Conservation (phyloP, 2,113 vertebrate species). For the Lichenostomus cassidix region DNA sequence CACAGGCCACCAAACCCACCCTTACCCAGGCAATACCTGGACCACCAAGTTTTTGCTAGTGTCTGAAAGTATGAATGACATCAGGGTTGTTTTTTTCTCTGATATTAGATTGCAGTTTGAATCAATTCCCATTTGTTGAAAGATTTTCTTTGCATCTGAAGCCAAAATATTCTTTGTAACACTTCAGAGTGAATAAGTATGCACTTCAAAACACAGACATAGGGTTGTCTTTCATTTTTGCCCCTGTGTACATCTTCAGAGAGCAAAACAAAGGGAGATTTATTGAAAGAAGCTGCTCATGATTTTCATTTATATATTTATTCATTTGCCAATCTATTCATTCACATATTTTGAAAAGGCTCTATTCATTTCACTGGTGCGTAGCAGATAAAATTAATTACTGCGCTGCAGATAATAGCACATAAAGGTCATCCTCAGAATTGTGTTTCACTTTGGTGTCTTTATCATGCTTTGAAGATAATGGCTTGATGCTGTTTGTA, state of each 20-base stretch:
- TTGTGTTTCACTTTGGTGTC: conserved; percentile 42
- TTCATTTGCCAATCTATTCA: background rate
- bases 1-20: background rate
- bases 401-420: conserved; percentile 60
- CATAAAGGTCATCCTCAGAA: conserved; percentile 65
- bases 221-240: conserved; percentile 32
- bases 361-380: conserved; percentile 11
- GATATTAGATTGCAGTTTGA: conserved; percentile 7
- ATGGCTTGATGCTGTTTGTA: conserved; percentile 38
- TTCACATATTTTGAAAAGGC: background rate
- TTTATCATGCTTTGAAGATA: conserved; percentile 60
- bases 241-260: background rate
- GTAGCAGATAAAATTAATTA: conserved; percentile 61
- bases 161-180: conserved; percentile 49
- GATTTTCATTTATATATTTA: background rate
- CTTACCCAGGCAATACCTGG: background rate
- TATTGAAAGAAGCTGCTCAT: conserved; percentile 37
- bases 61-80: background rate
- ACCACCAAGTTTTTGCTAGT: background rate
- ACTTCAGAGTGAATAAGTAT: conserved; percentile 33
- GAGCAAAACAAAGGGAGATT: conserved; percentile 27
- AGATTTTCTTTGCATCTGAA: conserved; percentile 43
- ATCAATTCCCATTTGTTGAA: conserved; percentile 13
- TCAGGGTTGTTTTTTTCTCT: background rate
- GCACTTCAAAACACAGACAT: conserved; percentile 7